Percentiles rank a stretch among this genome's conserved stretches.
These are phyloP conservation scores for Tipula unca DNA, from an alignment of 2,888 invertebrate species.

Conservation along the genomic window DNA sequence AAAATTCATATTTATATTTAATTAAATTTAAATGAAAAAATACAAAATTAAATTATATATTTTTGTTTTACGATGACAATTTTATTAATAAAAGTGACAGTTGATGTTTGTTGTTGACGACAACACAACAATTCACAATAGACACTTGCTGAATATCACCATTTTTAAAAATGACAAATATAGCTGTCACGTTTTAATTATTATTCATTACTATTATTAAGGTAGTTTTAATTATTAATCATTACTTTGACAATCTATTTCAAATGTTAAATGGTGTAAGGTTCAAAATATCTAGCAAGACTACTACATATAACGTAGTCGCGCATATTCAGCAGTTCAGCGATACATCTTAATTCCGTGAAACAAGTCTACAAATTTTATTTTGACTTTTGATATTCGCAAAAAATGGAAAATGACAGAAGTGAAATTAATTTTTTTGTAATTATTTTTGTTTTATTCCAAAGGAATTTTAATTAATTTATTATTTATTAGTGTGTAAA, in stretches of 20 bases:
- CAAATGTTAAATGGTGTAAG: background rate
- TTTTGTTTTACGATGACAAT: background rate
- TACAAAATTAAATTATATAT: background rate
- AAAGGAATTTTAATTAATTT: background rate
- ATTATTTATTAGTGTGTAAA: background rate
- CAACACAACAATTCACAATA: background rate
- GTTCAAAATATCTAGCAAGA: background rate
- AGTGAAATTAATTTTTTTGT: background rate
- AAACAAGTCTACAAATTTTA: background rate
- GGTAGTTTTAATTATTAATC: too few relatives aligned
- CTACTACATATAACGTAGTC: too few relatives aligned
- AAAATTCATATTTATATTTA: conserved; percentile 25
- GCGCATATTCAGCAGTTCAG: background rate
- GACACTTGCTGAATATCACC: background rate
- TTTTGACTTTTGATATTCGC: background rate
- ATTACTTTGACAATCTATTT: background rate
- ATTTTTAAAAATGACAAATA: too few relatives aligned
- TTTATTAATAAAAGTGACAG: background rate
- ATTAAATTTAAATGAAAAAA: background rate
- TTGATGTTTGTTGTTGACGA: background rate
- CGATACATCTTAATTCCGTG: background rate
- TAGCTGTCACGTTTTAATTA: too few relatives aligned
- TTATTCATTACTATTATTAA: too few relatives aligned
- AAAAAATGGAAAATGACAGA: background rate
- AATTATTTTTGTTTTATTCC: background rate